Percentiles rank a stretch among this genome's conserved stretches.
These are phyloP conservation scores for Chaetodon trifascialis DNA, from an alignment of 2,113 vertebrate genomes.

Conservation along the genomic window DNA sequence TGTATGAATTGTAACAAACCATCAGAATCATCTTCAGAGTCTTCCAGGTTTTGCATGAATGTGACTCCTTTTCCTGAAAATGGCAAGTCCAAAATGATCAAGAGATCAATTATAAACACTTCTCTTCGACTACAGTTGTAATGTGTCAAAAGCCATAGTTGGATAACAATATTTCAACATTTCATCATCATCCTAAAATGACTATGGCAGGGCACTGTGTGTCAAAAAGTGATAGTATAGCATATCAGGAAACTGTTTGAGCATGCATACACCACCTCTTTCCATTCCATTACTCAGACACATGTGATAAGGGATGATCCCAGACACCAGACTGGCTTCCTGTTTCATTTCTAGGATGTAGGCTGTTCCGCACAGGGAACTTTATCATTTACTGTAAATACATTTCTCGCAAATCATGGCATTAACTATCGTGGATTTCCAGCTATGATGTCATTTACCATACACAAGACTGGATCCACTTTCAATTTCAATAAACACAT, in stretches of 20 bases:
- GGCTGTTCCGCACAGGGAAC: not conserved
- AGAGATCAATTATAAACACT: not conserved
- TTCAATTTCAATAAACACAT: not conserved
- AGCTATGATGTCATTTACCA: not conserved
- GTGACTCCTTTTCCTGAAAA: not conserved
- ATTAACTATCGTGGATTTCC: not conserved
- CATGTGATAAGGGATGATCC: not conserved
- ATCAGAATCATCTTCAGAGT: not conserved
- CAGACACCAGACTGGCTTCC: not conserved
- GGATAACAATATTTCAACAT: not conserved
- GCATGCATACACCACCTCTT: not conserved
- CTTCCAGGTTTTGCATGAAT: slow-evolving; percentile 1
- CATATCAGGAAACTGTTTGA: not conserved
- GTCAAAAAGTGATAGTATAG: not conserved
- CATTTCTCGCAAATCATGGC: not conserved
- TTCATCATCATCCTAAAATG: not conserved
- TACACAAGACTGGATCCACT: not conserved
- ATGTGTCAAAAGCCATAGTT: not conserved
- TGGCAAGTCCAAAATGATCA: not conserved
- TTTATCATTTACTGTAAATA: slow-evolving; percentile 14
- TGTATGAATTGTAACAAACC: not conserved
- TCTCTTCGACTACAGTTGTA: not conserved
- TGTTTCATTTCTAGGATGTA: not conserved
- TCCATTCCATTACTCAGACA: not conserved
- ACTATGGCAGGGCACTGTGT: not conserved